Conservation (phyloP, 30 jellyfish, hydroid and myxozoan species). For the Cassiopea xamachana region DNA sequence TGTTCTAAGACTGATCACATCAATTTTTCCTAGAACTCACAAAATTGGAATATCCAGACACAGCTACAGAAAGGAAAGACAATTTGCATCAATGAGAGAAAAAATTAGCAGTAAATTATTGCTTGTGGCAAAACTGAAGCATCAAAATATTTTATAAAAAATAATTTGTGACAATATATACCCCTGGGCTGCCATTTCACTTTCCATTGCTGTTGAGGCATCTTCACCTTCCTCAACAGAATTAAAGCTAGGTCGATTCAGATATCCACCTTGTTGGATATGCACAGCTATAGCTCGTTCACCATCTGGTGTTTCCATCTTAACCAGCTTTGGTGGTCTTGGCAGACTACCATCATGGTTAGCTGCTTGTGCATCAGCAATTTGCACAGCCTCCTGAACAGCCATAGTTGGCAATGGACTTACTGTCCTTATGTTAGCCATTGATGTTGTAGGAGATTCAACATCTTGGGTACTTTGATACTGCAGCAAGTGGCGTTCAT, state of each 20-base stretch:
- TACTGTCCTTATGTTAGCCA: conserved; percentile 68
- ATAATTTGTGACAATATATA: not conserved
- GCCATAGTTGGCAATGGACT: conserved; percentile 82
- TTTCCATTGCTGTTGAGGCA: conserved; percentile 34
- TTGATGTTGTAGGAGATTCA: conserved; percentile 52
- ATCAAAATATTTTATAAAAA: not conserved
- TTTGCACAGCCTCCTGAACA: conserved; percentile 64
- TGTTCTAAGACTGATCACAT: no score
- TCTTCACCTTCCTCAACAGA: conserved; percentile 51
- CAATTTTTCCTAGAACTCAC: no score
- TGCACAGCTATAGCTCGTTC: conserved; percentile 66
- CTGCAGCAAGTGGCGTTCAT: conserved; percentile 70
- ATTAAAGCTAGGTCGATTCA: conserved; percentile 45
- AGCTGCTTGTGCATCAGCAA: conserved; percentile 62
- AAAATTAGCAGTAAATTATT: no score
- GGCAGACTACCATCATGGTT: conserved; percentile 67
- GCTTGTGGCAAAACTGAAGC: no score
- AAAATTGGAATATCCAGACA: no score
- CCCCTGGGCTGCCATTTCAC: conserved; percentile 45
- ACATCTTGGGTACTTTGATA: conserved; percentile 54
- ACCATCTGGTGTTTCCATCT: conserved; percentile 72
- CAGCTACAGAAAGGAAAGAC: no score
- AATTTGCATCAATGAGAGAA: no score
- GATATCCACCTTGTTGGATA: conserved; percentile 65
- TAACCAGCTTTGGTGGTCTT: conserved; percentile 66